Evolutionary conservation across 2,888 invertebrate species (phyloP).

Genomic region (Linnaemya vulpina): DNA sequence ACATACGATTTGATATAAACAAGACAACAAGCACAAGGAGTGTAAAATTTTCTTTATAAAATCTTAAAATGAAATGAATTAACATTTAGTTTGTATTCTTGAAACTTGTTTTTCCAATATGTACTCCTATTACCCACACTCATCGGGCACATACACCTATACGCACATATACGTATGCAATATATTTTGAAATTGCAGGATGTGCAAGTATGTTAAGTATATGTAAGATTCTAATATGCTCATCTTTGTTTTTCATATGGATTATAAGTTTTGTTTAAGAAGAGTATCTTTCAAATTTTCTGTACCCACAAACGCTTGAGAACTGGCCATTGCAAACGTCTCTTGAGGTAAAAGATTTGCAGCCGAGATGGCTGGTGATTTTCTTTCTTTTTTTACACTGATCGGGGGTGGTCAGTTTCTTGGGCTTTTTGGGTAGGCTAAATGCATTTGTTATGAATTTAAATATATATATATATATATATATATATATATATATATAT

Average conservation of each 20-base stretch:
- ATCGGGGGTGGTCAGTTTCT: not conserved
- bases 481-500: too few relatives aligned
- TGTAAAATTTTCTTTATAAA: constrained; percentile 40
- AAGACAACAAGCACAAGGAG: constrained; percentile 11
- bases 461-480: too few relatives aligned
- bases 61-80: constrained; percentile 63
- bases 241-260: constrained; percentile 4
- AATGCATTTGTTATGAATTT: not conserved
- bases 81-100: constrained; percentile 65
- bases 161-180: not conserved
- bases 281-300: not conserved
- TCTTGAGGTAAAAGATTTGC: not conserved
- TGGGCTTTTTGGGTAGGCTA: not conserved
- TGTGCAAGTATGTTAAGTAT: not conserved
- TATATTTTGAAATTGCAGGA: not conserved
- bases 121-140: not conserved
- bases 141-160: not conserved
- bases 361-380: not conserved
- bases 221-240: constrained; percentile 4
- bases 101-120: constrained; percentile 39
- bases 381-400: not conserved
- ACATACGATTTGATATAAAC: not conserved
- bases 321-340: constrained; percentile 23
- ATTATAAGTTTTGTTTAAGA: constrained; percentile 24
- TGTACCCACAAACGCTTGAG: not conserved